Base-by-base conservation (phyloP, 2,888 invertebrate genomes). In the Ctena decussata region DNA sequence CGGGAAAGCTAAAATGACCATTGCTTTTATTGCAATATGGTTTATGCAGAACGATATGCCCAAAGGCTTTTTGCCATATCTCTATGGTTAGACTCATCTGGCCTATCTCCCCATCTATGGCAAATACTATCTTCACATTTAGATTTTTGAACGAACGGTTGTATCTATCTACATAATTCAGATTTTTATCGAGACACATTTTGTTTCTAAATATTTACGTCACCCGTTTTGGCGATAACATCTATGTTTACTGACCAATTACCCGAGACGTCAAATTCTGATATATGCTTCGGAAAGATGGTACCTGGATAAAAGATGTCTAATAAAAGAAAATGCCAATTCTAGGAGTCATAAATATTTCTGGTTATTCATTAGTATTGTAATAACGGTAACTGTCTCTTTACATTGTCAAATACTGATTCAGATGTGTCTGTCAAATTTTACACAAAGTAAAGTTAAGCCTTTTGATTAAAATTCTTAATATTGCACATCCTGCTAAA, bases 171-270 rank as follows among this genome's bases (percentile, higher is more conserved):
- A 18, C 18, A 65, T 35, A 11, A 35, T 65, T 65, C 5, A 65
- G 65, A 65, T 65, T 65, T 57, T 65, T 65, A 65, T 65, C 65
- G 65, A 35, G 35, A 65, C 2, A 35, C 32, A 65, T 65, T 65
- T 21, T 65, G 35, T 65, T 35, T 65, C 65, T 35, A 65, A 65
- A 65, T 65, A 65, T 65, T 65, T 65, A 65, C 35, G 65, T 65
- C 65, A 65, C 65, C 21, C 21, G 1, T 65, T 35, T 65, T 8
- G 18, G 24, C 35, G 65, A 65, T 65, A n/a, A 21, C 65, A 65
- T 65, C 65, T 65, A 12, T 35, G 24, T n/a, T n/a, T n/a, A n/a
- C 65, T 65, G 65, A 35, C 35, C 65, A 65, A 21, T 65, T 65
- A 35, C 35, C 35, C 35, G 35, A 35, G 35, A 65, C 11, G 65